Percentiles rank a stretch among this genome's conserved stretches.
phyloP scores from a whole-genome alignment of 2,797 vertebrate species.

The Bucorvus abyssinicus region DNA sequence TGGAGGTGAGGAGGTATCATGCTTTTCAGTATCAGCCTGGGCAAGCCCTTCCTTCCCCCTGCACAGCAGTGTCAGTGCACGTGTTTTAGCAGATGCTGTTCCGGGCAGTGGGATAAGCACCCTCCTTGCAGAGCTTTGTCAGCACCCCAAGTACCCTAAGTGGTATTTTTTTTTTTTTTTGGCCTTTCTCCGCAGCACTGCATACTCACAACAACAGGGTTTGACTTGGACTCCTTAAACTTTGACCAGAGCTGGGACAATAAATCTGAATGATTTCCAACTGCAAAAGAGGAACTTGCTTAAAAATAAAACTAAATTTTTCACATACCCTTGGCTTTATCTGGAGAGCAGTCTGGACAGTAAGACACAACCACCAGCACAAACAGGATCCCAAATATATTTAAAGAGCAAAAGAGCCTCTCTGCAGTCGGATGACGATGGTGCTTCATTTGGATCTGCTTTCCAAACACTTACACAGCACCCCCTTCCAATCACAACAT shows the following conservation, averaged over 20 bases:
- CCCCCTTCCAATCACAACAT: conserved; percentile 62
- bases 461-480: conserved; percentile 63
- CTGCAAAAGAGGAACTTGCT: background rate
- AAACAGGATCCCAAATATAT: conserved; percentile 21
- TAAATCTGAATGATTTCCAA: background rate
- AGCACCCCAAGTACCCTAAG: background rate
- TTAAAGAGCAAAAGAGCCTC: conserved; percentile 21
- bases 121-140: background rate
- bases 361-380: conserved; percentile 41
- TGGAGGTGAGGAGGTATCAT: background rate
- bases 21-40: background rate
- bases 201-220: background rate
- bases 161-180: background rate
- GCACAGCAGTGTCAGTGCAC: background rate
- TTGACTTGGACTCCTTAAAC: background rate
- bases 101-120: background rate
- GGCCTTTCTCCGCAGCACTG: background rate
- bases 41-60: background rate
- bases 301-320: background rate
- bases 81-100: background rate
- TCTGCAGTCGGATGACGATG: background rate
- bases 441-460: conserved; percentile 47
- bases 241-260: background rate
- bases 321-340: conserved; percentile 52
- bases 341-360: conserved; percentile 21